Base-by-base conservation (phyloP, 2,888 invertebrate genomes). In the Helleia helle region DNA sequence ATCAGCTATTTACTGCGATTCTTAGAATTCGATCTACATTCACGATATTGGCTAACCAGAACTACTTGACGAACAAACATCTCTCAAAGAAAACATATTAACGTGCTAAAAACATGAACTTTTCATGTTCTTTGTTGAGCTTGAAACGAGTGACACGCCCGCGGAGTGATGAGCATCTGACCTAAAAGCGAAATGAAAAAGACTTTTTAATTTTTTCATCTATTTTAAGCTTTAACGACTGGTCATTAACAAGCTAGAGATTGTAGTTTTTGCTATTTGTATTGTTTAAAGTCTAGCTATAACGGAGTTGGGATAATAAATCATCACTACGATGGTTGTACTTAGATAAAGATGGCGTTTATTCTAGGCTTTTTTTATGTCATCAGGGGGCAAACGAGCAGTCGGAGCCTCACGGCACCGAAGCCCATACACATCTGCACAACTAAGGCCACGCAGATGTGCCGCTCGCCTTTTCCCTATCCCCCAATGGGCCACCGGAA, bases 111-210 rank as follows among this genome's bases (percentile, higher is more conserved):
- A 34, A 34, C 34, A 11, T 34, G 12, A 12, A 22, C 34, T 11
- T 18, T 34, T 34, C 34, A 34, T 12, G 22, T 22, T 11, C 15
- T 17, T 7, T 31, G 31, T 31, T 34, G 17, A 18, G 11, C 34
- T 22, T 18, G 34, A 22, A 34, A 34, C 22, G 34, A 34, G 22
- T 34, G 34, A 34, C 34, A 18, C 22, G 18, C 34, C 34, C 34
- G 22, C 22, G 18, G 34, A 34, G 9, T 22, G 34, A 22, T 18
- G 34, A 34, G 18, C 22, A 4, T 17, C 17, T 34, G 18, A 34
- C 22, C 34, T 34, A 34, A 34, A 22, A 34, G 34, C 34, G 18
- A 12, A 34, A 18, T 34, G 22, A 12, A 9, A 34, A n/a, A n/a
- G n/a, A 12, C 22, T 22, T 34, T 12, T 34, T 34, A 34, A 34